phyloP scores from a whole-genome alignment of 2,888 invertebrate species.

The Tachina fera region DNA sequence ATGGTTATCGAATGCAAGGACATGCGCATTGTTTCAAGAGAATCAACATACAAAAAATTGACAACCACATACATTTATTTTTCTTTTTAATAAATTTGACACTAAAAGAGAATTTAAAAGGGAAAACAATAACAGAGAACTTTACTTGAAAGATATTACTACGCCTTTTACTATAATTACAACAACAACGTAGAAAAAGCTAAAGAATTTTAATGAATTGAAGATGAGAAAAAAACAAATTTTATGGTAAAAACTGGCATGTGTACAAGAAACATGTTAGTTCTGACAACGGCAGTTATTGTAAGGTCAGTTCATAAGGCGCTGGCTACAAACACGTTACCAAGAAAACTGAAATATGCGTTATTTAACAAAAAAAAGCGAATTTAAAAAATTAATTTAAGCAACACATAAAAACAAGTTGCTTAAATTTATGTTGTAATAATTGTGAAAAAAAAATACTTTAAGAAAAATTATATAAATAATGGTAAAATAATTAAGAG shows the following conservation, averaged over 20 bases:
- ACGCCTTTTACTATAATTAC: constrained; percentile 56
- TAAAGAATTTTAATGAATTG: constrained; percentile 38
- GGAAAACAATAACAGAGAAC: constrained; percentile 52
- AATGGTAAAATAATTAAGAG: background rate
- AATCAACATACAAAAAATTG: background rate
- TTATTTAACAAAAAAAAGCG: background rate
- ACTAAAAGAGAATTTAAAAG: background rate
- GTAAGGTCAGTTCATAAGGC: constrained; percentile 78
- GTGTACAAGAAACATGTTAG: constrained; percentile 43
- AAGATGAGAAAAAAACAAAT: background rate
- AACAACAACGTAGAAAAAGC: constrained; percentile 7
- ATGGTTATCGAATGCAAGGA: background rate
- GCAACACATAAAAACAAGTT: background rate
- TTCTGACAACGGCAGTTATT: constrained; percentile 59
- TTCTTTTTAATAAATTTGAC: background rate
- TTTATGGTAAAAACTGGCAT: constrained; percentile 39
- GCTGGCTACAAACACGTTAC: constrained; percentile 76
- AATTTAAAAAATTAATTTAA: background rate
- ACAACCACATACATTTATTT: background rate
- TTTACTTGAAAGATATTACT: constrained; percentile 1
- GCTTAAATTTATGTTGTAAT: background rate
- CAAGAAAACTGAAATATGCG: constrained; percentile 47
- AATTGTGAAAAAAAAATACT: background rate
- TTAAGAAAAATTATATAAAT: background rate
- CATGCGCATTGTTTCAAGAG: background rate